Evolutionary conservation across 2,888 invertebrate species (phyloP).

Genomic region (Carcina quercana): DNA sequence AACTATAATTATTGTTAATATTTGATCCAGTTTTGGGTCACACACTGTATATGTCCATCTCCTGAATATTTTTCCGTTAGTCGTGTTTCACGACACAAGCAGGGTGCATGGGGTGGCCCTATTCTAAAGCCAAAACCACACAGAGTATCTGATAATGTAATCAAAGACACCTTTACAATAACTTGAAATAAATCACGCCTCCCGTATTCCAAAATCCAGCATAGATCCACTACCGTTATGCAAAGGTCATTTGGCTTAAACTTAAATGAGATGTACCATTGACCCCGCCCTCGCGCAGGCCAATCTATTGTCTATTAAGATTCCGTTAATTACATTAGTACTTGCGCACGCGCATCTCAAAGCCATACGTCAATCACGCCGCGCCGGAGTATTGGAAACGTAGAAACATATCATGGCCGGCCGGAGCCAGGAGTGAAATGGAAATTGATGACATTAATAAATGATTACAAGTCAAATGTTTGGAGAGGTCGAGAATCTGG

Average conservation of each 20-base stretch:
- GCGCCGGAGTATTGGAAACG: constrained; percentile 2
- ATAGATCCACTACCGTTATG: constrained; percentile 1
- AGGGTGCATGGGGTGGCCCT: too few species aligned
- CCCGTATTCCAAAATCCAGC: too few species aligned
- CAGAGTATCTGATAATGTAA: too few species aligned
- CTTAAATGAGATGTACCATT: constrained; percentile 16
- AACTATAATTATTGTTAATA: too few species aligned
- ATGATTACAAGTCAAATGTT: constrained; percentile 6
- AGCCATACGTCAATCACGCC: constrained; percentile 46
- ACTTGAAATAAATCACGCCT: too few species aligned
- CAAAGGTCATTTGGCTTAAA: background rate
- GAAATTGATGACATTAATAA: constrained; percentile 19
- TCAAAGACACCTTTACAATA: too few species aligned
- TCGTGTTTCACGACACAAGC: too few species aligned
- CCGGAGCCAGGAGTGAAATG: constrained; percentile 13
- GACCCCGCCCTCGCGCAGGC: constrained; percentile 20
- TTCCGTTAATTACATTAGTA: constrained; percentile 50
- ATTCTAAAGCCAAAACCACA: too few species aligned
- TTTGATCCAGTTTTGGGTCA: too few species aligned
- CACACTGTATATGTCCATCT: too few species aligned
- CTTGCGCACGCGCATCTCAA: constrained; percentile 29
- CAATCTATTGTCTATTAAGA: constrained; percentile 54
- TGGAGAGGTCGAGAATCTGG: background rate
- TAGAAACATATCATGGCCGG: constrained; percentile 8
- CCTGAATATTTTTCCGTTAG: too few species aligned